These are phyloP conservation scores for Leptopilina boulardi DNA, from an alignment of 1,140 invertebrate genomes.

Conservation along the genomic window DNA sequence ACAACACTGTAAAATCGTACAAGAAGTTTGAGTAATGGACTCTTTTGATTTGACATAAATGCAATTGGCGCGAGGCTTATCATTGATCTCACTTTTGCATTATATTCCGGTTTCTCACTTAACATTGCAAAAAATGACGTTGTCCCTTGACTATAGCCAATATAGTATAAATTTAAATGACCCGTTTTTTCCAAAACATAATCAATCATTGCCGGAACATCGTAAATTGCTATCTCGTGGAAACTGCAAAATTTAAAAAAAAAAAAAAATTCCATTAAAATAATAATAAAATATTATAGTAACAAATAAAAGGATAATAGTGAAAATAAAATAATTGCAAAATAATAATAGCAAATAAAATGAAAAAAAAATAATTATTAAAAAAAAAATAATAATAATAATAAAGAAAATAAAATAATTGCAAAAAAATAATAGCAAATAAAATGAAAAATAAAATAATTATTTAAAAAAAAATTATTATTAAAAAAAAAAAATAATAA, in stretches of 20 bases:
- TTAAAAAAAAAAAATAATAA: no score
- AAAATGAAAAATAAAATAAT: no score
- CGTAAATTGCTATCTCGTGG: constrained; percentile 77
- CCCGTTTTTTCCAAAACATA: constrained; percentile 77
- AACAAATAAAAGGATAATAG: constrained; percentile 32
- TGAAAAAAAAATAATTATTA: no score
- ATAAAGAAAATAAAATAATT: no score
- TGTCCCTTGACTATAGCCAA: constrained; percentile 78
- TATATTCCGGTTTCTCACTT: constrained; percentile 82
- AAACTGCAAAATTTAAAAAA: constrained; percentile 67
- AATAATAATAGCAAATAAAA: no score
- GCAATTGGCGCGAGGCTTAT: constrained; percentile 82
- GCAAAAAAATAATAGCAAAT: no score
- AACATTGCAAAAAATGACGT: constrained; percentile 78
- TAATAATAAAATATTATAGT: constrained; percentile 39
- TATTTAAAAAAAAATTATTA: no score
- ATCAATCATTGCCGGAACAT: constrained; percentile 79
- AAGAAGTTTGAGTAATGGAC: constrained; percentile 67
- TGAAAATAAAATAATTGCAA: no score
- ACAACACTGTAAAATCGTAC: constrained; percentile 65
- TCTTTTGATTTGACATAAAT: constrained; percentile 72
- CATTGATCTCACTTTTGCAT: constrained; percentile 78
- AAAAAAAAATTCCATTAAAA: neutral
- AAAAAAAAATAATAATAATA: no score
- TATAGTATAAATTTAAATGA: constrained; percentile 75